These are phyloP conservation scores for Pachycephala philippinensis DNA, from an alignment of 2,113 vertebrate species.

Conservation along the genomic window DNA sequence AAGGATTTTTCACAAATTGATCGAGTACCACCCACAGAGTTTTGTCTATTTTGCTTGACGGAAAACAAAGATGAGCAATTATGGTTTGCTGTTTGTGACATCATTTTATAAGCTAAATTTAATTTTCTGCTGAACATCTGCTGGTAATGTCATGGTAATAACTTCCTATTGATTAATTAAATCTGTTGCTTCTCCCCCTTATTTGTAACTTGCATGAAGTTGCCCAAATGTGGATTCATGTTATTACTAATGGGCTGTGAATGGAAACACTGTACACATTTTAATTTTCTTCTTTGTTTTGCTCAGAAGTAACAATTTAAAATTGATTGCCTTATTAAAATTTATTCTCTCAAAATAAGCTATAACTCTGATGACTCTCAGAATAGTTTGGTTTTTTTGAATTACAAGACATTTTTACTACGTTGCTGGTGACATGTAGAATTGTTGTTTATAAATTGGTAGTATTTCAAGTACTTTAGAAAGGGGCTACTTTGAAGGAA, in stretches of 20 bases:
- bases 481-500: not conserved
- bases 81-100: constrained; percentile 63
- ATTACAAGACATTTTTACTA: not conserved
- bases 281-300: constrained; percentile 29
- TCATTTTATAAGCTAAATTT: constrained; percentile 71
- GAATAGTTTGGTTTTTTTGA: not conserved
- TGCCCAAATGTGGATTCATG: not conserved
- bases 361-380: not conserved
- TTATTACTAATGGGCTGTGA: not conserved
- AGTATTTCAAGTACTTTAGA: not conserved
- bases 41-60: constrained; percentile 38
- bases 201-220: constrained; percentile 57
- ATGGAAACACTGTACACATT: not conserved
- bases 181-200: constrained; percentile 38
- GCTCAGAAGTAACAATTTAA: not conserved
- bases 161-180: constrained; percentile 74
- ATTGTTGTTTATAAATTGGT: not conserved
- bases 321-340: not conserved
- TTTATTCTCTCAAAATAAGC: constrained; percentile 2
- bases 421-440: not conserved
- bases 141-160: constrained; percentile 78
- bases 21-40: constrained; percentile 36
- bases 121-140: constrained; percentile 76
- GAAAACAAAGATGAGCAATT: constrained; percentile 70
- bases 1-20: constrained; percentile 12